Evolutionary conservation across 2,113 vertebrate species (phyloP).

Genomic region (Rhinogobius similis): DNA sequence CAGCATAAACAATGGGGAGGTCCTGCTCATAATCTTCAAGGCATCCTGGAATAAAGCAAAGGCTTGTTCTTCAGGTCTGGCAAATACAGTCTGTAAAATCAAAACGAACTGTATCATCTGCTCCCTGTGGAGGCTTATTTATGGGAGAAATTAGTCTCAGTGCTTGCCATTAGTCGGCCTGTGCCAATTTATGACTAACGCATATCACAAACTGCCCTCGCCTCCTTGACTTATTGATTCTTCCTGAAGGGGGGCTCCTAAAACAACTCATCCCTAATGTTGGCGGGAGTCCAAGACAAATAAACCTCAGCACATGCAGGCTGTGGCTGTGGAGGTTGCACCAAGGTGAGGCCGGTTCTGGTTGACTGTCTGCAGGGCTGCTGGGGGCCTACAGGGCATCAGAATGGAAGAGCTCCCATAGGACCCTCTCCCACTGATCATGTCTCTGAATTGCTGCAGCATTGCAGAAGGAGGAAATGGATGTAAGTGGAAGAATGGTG

Average conservation of each 20-base stretch:
- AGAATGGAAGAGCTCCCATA: constrained; percentile 50
- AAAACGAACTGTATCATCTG: constrained; percentile 16
- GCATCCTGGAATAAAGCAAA: constrained; percentile 33
- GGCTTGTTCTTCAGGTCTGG: constrained; percentile 23
- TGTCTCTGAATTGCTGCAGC: constrained; percentile 70
- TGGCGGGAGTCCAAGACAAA: constrained; percentile 44
- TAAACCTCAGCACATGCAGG: constrained; percentile 15
- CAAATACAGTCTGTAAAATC: constrained; percentile 23
- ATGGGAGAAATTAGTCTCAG: constrained; percentile 33
- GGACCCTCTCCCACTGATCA: constrained; percentile 52
- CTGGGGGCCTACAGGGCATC: constrained; percentile 29
- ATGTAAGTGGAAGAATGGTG: constrained; percentile 38
- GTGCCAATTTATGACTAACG: constrained; percentile 55
- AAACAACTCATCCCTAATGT: constrained; percentile 42
- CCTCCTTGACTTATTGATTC: constrained; percentile 69
- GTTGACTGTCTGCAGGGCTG: constrained; percentile 34
- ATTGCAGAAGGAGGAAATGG: constrained; percentile 63
- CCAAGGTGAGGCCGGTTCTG: constrained; percentile 37
- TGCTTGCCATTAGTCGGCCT: constrained; percentile 17
- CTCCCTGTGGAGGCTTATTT: constrained; percentile 37
- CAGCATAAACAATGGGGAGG: constrained; percentile 49
- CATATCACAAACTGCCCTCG: constrained; percentile 62
- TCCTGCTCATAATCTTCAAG: constrained; percentile 30
- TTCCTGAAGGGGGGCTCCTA: constrained; percentile 44
- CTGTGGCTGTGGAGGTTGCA: constrained; percentile 38